phyloP scores from a whole-genome alignment of 2,888 invertebrate genomes.

The Petrolisthes manimaculis region DNA sequence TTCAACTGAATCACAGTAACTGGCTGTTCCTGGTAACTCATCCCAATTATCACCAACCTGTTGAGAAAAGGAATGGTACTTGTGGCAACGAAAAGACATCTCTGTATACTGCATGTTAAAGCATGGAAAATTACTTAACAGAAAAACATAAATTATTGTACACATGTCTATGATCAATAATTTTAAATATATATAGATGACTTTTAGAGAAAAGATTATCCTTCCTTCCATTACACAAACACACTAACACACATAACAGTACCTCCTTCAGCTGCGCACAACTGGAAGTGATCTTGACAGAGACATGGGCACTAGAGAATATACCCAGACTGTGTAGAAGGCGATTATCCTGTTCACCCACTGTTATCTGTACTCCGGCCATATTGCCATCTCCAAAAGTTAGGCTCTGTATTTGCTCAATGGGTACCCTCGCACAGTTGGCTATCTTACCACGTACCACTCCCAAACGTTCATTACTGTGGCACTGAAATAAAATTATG shows the following conservation, averaged over 20 bases:
- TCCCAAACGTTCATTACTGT: constrained; percentile 71
- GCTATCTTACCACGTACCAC: constrained; percentile 70
- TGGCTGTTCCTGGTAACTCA: constrained; percentile 64
- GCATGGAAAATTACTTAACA: not conserved
- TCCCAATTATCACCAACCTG: constrained; percentile 65
- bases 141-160: not conserved
- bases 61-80: not conserved
- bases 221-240: not conserved
- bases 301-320: constrained; percentile 68
- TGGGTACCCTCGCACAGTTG: constrained; percentile 67
- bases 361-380: constrained; percentile 30
- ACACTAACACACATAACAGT: not conserved
- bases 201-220: not conserved
- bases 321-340: constrained; percentile 70
- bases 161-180: not conserved
- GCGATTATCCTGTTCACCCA: constrained; percentile 69
- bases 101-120: not conserved
- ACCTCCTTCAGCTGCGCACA: constrained; percentile 66
- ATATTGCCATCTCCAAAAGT: constrained; percentile 41
- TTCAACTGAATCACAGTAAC: constrained; percentile 54
- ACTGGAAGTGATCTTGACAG: constrained; percentile 64
- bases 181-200: not conserved
- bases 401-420: constrained; percentile 55
- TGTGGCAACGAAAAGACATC: too few relatives aligned
- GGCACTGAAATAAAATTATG: constrained; percentile 67